Evolutionary conservation across 2,797 vertebrate genomes (phyloP), one percentile per base, ranked within the genome.

Genomic region (Lagodon rhomboides): DNA sequence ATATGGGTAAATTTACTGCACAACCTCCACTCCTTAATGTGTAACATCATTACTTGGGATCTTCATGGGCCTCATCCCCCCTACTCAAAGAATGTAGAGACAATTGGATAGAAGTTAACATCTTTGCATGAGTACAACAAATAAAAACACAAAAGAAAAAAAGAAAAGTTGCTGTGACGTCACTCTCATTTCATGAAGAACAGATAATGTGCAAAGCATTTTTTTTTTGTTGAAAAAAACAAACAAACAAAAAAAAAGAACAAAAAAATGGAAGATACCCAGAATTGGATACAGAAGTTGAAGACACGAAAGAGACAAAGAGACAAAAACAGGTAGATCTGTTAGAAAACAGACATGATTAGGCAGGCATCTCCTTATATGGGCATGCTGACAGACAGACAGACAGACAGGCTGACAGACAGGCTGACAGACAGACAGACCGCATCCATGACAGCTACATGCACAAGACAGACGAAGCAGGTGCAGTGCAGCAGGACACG

Each of bases 211-310:
- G 64, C 22, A 78, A 78, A 74, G 74, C 85, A 89, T 87, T 73
- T 80, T 61, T 27, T 50, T 79, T 59, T 81, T 55, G 55, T 43
- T 51, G n/a, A 18, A 38, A 41, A 58, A 51, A 23, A 58, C 34
- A 46, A 68, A 67, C 43, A 61, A 68, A 34, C 64, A 69, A 63
- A 59, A 43, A 27, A 58, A 41, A 50, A 68, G 64, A 46, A 61
- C 64, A 34, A 67, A 67, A 63, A 55, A 78, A 85, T 61, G 55
- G 70, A 86, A 90, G 91, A 92, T 80, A 92, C 94, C 94, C 94
- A 93, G 94, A 95, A 95, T 95, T 95, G 95, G 95, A 95, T 88
- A 92, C 83, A 89, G 82, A 89, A 87, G 81, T 92, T 82, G 79
- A 92, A 93, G 91, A 91, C 87, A 92, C 92, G 82, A 92, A 92